Base-by-base conservation (phyloP, 2,797 vertebrate species). In the Dallia pectoralis region DNA sequence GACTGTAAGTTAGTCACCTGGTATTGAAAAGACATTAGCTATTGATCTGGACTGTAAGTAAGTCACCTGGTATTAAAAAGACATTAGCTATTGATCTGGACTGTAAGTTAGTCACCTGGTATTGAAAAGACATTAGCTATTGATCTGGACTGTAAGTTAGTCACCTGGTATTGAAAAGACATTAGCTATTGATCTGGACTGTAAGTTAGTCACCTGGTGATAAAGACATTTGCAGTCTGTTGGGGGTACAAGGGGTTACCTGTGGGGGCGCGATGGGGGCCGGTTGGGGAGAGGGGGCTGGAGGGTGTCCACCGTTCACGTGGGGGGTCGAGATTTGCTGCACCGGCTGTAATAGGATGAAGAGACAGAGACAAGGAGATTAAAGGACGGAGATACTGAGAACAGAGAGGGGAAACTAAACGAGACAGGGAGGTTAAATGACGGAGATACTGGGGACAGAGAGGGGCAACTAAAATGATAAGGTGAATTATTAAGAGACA, bases 291-390 rank as follows among this genome's bases (percentile, higher is more conserved):
- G 85, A 82, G 70, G 91, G 83, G 15, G 70, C 82, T 75, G 71
- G 62, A 0, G 89, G 82, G 65, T 89, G 81, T 73, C 64, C 86
- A 79, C 84, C 86, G 16, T 67, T 88, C 85, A 16, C 83, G 44
- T 76, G 90, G 53, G 91, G 92, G 15, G 91, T 89, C 77, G 91
- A 90, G 49, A 89, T 86, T 79, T 92, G 91, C 56, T 88, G 82
- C 90, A 93, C 70, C 73, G 75, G 84, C 78, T 19, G 48, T 73
- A 32, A 48, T 2, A 48, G 22, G 44, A 48, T 29, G n/a, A n/a
- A 74, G 44, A 67, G 72, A 69, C 16, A 59, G 25, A 72, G 25
- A 25, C 29, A 11, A 27, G 3, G 48, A 73, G 19, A 77, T 19
- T 25, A 30, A 63, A 53, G 47, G 30, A 66, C 4, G 33, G 61